A percentile compares a stretch with the other conserved stretches of the same genome.
Evolutionary conservation across 2,797 vertebrate species (phyloP).

Genomic region (Cirrhinus molitorella): DNA sequence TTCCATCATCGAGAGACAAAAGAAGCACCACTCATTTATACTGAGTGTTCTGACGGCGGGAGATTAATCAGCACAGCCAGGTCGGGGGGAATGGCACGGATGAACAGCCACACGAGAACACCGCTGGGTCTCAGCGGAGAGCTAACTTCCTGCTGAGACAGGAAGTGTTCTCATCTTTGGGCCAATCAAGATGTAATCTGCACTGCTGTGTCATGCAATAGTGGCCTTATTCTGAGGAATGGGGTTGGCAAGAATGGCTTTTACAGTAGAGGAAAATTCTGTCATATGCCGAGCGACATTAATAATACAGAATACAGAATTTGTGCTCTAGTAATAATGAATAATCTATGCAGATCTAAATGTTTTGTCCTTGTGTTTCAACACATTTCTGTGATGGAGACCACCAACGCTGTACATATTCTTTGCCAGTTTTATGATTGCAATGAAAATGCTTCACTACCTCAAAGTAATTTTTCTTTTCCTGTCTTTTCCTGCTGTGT

Average conservation of each 20-base stretch:
- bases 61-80: conserved; percentile 51
- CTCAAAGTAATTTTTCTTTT: conserved; percentile 33
- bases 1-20: conserved; percentile 49
- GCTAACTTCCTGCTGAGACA: conserved; percentile 53
- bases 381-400: neutral
- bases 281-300: neutral
- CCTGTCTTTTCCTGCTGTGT: conserved; percentile 18
- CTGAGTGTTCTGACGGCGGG: conserved; percentile 32
- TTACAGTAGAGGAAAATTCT: neutral
- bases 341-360: neutral
- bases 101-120: conserved; percentile 41
- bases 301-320: neutral
- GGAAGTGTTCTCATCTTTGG: conserved; percentile 48
- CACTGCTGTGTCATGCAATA: conserved; percentile 31
- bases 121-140: conserved; percentile 37
- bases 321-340: neutral
- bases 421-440: conserved; percentile 7
- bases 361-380: neutral
- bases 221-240: conserved; percentile 7
- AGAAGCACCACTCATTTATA: conserved; percentile 39
- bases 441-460: conserved; percentile 8
- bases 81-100: conserved; percentile 35
- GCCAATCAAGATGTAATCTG: conserved; percentile 52
- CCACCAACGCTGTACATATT: neutral
- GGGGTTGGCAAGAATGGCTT: neutral